Percentiles rank a stretch among this genome's conserved stretches.
phyloP scores from a whole-genome alignment of 2,888 invertebrate genomes.

The Osmoderma eremita region DNA sequence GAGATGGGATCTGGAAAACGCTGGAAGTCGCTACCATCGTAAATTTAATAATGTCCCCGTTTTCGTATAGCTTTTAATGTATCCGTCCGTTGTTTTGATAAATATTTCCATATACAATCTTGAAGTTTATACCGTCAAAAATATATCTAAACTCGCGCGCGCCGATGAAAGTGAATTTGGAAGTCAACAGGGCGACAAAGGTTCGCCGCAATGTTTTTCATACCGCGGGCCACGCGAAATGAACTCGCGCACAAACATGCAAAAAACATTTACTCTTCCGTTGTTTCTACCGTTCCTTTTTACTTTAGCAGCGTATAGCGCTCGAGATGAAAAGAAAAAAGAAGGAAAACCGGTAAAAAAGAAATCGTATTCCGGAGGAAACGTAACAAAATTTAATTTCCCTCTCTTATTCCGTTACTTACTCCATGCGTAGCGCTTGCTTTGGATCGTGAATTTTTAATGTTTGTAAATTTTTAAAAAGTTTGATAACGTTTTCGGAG shows the following conservation, averaged over 20 bases:
- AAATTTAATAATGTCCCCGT: too few relatives aligned
- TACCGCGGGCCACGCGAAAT: slow-evolving; percentile 2
- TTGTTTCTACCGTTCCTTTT: slow-evolving; percentile 7
- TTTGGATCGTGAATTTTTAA: slow-evolving; percentile 20
- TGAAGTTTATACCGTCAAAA: too few relatives aligned
- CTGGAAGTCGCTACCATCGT: too few relatives aligned
- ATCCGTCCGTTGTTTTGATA: too few relatives aligned
- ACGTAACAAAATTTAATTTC: slow-evolving; percentile 24
- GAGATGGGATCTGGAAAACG: too few relatives aligned
- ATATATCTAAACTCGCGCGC: too few relatives aligned
- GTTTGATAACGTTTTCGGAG: neutral
- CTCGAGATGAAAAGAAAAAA: neutral
- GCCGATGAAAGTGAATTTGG: neutral
- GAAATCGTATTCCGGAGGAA: slow-evolving; percentile 10
- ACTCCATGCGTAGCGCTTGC: neutral
- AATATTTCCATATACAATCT: too few relatives aligned
- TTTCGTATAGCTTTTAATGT: too few relatives aligned
- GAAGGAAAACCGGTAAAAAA: neutral
- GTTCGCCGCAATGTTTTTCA: slow-evolving; percentile 11
- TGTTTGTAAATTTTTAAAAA: slow-evolving; percentile 9
- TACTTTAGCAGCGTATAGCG: slow-evolving; percentile 1
- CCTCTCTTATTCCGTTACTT: slow-evolving; percentile 8
- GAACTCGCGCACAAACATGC: slow-evolving; percentile 1
- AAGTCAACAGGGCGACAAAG: slow-evolving; percentile 7
- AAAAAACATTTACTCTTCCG: slow-evolving; percentile 17